A percentile compares a stretch with the other conserved stretches of the same genome.
These are phyloP conservation scores for Cerceris ruficornis DNA, from an alignment of 2,888 invertebrate genomes.

Conservation along the genomic window DNA sequence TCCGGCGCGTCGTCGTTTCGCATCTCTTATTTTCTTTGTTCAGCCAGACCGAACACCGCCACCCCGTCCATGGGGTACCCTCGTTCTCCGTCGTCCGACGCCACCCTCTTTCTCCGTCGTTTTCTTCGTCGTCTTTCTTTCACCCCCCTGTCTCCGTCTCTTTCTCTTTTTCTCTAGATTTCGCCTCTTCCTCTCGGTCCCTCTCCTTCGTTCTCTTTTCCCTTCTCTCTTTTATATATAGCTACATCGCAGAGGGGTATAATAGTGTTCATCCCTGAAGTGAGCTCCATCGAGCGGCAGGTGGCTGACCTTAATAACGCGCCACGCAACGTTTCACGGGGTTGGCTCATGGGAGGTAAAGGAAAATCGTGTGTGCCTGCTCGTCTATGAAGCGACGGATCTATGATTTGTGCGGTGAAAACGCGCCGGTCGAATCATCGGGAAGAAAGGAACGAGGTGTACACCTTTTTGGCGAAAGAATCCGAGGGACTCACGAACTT, in stretches of 20 bases:
- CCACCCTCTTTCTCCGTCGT: conserved; percentile 13
- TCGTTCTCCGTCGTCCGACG: neutral
- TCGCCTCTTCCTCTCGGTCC: conserved; percentile 63
- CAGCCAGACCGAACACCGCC: conserved; percentile 64
- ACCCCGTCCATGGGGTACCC: conserved; percentile 40
- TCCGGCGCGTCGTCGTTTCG: conserved; percentile 72
- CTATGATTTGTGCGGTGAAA: conserved; percentile 50
- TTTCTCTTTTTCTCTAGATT: conserved; percentile 64
- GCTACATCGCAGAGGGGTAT: conserved; percentile 70
- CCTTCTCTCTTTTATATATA: conserved; percentile 52
- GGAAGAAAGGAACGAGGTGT: conserved; percentile 23
- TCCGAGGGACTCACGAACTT: conserved; percentile 27
- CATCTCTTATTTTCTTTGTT: conserved; percentile 79
- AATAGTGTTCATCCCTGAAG: conserved; percentile 80
- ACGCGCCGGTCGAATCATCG: conserved; percentile 13
- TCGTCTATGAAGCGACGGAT: conserved; percentile 47
- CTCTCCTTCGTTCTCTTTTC: neutral
- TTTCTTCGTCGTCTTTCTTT: conserved; percentile 26
- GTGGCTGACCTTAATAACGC: conserved; percentile 81
- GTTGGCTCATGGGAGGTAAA: conserved; percentile 37
- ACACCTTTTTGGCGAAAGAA: neutral
- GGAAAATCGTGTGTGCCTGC: conserved; percentile 44
- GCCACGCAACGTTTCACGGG: conserved; percentile 62
- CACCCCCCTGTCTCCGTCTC: conserved; percentile 23
- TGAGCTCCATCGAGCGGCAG: conserved; percentile 81